Evolutionary conservation across 2,113 vertebrate genomes (phyloP), one percentile per base, ranked within the genome.

Genomic region (Hepsetus odoe): DNA sequence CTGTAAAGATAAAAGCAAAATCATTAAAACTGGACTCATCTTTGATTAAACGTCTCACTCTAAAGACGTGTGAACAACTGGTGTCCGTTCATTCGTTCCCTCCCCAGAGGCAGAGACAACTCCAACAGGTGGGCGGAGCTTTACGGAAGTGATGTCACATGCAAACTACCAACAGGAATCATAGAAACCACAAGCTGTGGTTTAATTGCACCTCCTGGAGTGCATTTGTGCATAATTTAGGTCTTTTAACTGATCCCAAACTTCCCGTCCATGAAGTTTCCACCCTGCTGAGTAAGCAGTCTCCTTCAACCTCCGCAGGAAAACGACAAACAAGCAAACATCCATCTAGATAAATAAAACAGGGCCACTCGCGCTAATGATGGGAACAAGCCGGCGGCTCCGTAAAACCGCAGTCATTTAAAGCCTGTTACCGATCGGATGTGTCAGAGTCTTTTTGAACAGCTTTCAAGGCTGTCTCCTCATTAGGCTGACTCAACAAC

Each of bases 281-380:
- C 28, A 5, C 28, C 59, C 30, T 8, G 7, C 13, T 28, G 7
- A 6, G 26, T 30, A 16, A 12, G 24, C 24, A 28, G 56, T 3
- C 14, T 33, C 30, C 28, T 32, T 30, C 59, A 33, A 62, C 59
- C 59, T 62, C 30, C 4, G n/a, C 16, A 14, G 4, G 30, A 62
- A 32, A 62, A 16, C 59, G 18, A 49, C 46, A 49, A 62, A 18
- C 59, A 33, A 62, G 32, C 59, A 33, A 62, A 62, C 59, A 62
- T 33, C 59, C 59, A 62, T 62, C 59, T 33, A 62, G 59, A 30
- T 20, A 62, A 33, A 62, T 62, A 33, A 62, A 32, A 62, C 28
- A 32, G 59, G 7, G 59, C 30, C 59, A 20, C 30, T 8, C 3
- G 14, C 14, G 1, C 56, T 59, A 59, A 59, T 59, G 56, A 59